phyloP scores from a whole-genome alignment of 2,888 invertebrate species.

The Epinotia demarniana region DNA sequence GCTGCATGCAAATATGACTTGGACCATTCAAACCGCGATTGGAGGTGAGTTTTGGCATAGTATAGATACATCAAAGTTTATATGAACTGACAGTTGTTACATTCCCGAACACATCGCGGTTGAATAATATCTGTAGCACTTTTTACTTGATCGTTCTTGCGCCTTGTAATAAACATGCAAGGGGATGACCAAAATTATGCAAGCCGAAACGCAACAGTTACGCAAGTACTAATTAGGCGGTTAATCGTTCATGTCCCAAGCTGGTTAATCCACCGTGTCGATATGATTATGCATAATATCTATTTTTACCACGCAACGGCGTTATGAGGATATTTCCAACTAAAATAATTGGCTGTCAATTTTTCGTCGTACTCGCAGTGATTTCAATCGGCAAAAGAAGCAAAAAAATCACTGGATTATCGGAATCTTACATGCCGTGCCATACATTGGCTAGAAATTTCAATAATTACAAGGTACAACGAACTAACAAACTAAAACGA shows the following conservation, averaged over 20 bases:
- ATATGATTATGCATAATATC: conserved; percentile 24
- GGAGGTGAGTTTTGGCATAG: too few species aligned
- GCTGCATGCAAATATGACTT: too few species aligned
- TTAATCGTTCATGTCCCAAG: conserved; percentile 31
- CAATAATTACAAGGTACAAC: too few species aligned
- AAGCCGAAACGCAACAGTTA: conserved; percentile 1
- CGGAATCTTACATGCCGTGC: background rate
- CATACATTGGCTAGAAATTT: too few species aligned
- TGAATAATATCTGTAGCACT: too few species aligned
- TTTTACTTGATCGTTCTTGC: background rate
- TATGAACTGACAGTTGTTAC: too few species aligned
- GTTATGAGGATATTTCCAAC: conserved; percentile 31
- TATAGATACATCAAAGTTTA: too few species aligned
- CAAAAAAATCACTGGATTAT: background rate
- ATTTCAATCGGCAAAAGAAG: background rate
- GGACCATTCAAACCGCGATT: too few species aligned
- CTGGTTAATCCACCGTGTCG: conserved; percentile 21
- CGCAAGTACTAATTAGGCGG: conserved; percentile 10
- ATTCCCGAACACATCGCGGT: too few species aligned
- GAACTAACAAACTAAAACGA: too few species aligned
- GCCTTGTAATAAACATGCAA: conserved; percentile 6
- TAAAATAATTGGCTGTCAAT: conserved; percentile 20
- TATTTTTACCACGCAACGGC: conserved; percentile 33
- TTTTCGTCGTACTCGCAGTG: background rate
- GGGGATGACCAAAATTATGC: conserved; percentile 18